phyloP scores from a whole-genome alignment of 2,113 vertebrate species.

The Pollimyrus isidori region DNA sequence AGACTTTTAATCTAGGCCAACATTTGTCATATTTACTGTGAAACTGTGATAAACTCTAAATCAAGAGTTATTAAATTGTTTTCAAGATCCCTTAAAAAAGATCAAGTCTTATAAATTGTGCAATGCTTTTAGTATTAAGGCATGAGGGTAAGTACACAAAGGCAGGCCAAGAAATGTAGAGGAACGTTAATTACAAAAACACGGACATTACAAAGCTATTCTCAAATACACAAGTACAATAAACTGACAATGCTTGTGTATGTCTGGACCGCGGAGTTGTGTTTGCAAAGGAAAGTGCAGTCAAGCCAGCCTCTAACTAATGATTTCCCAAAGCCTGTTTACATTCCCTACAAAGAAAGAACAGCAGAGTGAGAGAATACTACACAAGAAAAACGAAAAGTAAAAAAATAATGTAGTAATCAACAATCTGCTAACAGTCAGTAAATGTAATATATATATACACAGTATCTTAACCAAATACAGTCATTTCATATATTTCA shows the following conservation, averaged over 20 bases:
- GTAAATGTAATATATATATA: not conserved
- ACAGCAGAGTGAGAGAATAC: not conserved
- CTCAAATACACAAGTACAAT: not conserved
- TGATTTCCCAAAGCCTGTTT: constrained; percentile 7
- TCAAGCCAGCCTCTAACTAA: constrained; percentile 4
- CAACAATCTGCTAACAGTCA: not conserved
- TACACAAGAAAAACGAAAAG: not conserved
- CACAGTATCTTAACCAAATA: no score
- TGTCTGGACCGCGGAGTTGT: constrained; percentile 20
- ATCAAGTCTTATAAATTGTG: not conserved
- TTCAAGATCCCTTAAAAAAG: not conserved
- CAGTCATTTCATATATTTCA: no score
- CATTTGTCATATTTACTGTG: not conserved
- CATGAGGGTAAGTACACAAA: not conserved
- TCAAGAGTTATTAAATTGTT: not conserved
- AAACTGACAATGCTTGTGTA: not conserved
- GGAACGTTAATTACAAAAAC: not conserved
- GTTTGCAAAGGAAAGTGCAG: not conserved
- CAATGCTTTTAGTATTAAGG: not conserved
- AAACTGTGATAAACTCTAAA: not conserved
- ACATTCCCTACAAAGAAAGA: not conserved
- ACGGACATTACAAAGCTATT: not conserved
- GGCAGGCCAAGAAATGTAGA: not conserved
- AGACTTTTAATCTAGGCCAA: not conserved
- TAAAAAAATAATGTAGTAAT: not conserved